Base-by-base conservation (phyloP, 2,888 invertebrate species). In the Spialia ferax region DNA sequence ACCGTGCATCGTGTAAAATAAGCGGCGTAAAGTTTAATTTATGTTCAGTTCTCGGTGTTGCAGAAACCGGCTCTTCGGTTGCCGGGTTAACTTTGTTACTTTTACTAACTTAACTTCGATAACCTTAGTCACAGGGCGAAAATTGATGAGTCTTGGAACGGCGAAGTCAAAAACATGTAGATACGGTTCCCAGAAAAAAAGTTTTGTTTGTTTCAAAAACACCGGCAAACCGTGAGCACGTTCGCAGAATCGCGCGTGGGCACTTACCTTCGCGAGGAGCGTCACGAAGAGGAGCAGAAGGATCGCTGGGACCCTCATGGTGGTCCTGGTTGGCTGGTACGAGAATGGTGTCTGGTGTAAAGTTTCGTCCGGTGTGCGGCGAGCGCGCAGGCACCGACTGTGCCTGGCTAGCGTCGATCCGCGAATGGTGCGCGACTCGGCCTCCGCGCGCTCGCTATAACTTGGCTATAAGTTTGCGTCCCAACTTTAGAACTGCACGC, bases 391-490 rank as follows among this genome's bases (percentile, higher is more conserved):
- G 81, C 84, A 78, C 80, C 86, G 85, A 82, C 85, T 85, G 86
- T 86, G 86, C 90, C 85, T 79, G 85, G 79, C 85, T 76, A 84
- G 82, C 80, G 86, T 81, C 87, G 80, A 82, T 81, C 83, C 84
- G 88, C 90, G 90, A 91, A 86, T 92, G 91, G 79, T 73, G 76
- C 66, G 68, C 56, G 70, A 69, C 60, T 67, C 70, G 68, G 63
- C 70, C 68, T 70, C 74, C 72, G 68, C 69, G 72, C 77, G 57
- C 76, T 75, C 76, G 77, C 75, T 76, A 74, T 77, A 77, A 79
- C 79, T 83, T 80, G 78, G 76, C 75, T 76, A 74, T 77, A 77
- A 79, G 79, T 83, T 80, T 79, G 79, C 77, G 80, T 77, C 73
- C 70, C 70, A 78, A 78, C 74, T 75, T 76, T 73, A 76, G 71